Base-by-base conservation (phyloP, 37 sponge, comb jelly and placozoan species). In the Petrosia ficiformis region DNA sequence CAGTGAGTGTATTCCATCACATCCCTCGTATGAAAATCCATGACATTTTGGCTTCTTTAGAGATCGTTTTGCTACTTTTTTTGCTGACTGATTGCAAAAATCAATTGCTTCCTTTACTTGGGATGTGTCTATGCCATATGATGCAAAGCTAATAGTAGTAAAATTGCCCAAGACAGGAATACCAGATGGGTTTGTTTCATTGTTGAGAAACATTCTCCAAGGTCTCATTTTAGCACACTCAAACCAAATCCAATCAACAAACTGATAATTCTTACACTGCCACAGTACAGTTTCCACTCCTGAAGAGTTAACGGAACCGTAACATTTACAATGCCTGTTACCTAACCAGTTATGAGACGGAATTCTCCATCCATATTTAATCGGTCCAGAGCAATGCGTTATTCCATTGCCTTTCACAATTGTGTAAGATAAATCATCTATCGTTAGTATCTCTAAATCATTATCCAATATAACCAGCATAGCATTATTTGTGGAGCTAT, bases 161-260 rank as follows among this genome's bases (percentile, higher is more conserved):
- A 44, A 80, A 1, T 80, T 26, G 29, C 81, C 81, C 36, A 80
- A 48, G 31, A 80, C 81, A 21, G 81, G 81, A 61, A 80, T 36
- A 16, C 32, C 16, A 8, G 4, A 39, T 28, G 81, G 72, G 32
- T 80, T 80, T 0, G 71, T 79, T 29, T 41, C 1, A 31, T 71
- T 72, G n/a, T 80, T 71, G 34, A 80, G 44, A 26, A 80, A 61
- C 81, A 80, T 80, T n/a, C 81, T 70, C 73, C 73, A 80, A 28
- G 72, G 28, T 3, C 30, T 70, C 24, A 33, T 42, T 25, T 30
- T 58, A 32, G 10, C 1, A 30, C 28, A 35, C 0, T 60, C 48
- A 30, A 80, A 72, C 81, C 81, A 80, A 39, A 32, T 61, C 81
- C 81, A 80, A 44, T 80, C 81, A 3, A 30, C 36, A 34, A 52